phyloP scores from a whole-genome alignment of 2,113 vertebrate genomes.

The Butorides virescens region DNA sequence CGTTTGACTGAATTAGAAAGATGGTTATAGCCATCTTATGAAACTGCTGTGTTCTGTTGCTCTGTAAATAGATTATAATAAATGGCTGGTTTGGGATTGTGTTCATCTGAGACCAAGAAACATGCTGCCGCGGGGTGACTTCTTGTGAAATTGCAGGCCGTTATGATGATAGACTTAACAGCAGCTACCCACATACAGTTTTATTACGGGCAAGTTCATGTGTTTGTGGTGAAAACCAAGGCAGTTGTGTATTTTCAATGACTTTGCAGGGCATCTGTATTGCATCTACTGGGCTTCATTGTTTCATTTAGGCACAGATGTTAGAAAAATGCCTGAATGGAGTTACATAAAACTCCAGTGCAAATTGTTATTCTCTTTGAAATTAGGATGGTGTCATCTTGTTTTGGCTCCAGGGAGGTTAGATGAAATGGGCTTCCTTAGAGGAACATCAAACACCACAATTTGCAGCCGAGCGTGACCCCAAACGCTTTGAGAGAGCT shows the following conservation, averaged over 20 bases:
- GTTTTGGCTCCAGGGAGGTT: neutral
- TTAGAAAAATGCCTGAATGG: neutral
- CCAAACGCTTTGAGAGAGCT: neutral
- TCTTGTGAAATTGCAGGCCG: neutral
- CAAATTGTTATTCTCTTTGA: neutral
- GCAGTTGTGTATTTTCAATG: neutral
- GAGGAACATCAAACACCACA: neutral
- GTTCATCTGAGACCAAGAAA: neutral
- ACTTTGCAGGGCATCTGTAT: neutral
- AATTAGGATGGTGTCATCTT: neutral
- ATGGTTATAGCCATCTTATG: neutral
- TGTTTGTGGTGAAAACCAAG: neutral
- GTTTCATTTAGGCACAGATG: neutral
- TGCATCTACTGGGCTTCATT: neutral
- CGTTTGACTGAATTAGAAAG: neutral
- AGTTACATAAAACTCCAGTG: neutral
- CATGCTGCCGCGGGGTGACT: neutral
- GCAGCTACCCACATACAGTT: neutral
- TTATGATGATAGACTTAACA: rapidly evolving
- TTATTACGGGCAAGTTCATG: neutral
- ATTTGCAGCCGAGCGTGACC: neutral
- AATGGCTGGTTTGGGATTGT: neutral
- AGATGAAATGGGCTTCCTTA: neutral
- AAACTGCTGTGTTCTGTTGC: neutral
- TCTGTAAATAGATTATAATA: neutral